Evolutionary conservation across 2,113 vertebrate genomes (phyloP).

Genomic region (Anoura caudifer): DNA sequence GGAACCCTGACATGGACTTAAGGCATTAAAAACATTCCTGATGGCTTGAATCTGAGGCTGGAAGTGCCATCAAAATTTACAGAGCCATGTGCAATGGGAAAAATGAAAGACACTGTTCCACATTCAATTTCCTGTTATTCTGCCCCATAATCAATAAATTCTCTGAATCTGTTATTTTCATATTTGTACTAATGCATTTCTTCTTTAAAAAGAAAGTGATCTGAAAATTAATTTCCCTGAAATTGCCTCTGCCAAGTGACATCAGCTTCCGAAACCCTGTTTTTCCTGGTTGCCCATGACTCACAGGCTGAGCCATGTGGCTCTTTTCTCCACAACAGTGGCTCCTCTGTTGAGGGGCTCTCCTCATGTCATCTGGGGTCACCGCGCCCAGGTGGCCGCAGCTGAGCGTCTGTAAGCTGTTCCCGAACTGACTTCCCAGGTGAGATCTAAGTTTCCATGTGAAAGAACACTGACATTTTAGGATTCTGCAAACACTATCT

Average conservation of each 20-base stretch:
- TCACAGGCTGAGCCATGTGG: conserved; percentile 56
- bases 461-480: conserved; percentile 7
- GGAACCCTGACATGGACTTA: neutral
- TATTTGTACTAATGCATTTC: conserved; percentile 16
- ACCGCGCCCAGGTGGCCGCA: neutral
- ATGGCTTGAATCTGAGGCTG: neutral
- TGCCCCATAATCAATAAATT: neutral
- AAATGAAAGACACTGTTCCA: neutral
- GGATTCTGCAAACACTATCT: neutral
- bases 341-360: neutral
- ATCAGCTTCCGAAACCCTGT: neutral
- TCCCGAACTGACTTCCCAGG: conserved; percentile 44
- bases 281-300: conserved; percentile 54
- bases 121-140: neutral
- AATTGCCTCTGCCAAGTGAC: neutral
- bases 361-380: conserved; percentile 27
- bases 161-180: neutral
- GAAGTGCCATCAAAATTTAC: neutral
- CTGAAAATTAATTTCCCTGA: neutral
- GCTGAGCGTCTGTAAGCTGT: conserved; percentile 5
- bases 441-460: conserved; percentile 48
- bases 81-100: neutral
- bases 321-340: conserved; percentile 63
- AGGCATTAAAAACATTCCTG: neutral
- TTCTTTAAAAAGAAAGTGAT: conserved; percentile 55